Evolutionary conservation across 2,113 vertebrate genomes (phyloP), one percentile per base, ranked within the genome.

Genomic region (Corvus cornix): DNA sequence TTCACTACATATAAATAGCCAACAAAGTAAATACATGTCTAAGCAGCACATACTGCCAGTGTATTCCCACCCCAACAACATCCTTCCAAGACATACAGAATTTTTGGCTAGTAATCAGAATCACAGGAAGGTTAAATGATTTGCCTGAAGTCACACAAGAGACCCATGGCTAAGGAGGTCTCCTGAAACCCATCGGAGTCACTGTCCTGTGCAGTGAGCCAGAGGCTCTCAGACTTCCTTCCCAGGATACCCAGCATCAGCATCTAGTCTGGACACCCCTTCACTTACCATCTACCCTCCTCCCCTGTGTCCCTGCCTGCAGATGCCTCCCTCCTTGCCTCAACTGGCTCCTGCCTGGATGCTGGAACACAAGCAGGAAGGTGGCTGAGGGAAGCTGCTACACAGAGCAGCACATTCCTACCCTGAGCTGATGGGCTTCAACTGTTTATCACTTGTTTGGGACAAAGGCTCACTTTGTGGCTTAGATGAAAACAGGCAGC

Each of bases 401-500:
- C 22, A 10, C 0, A 0, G 63, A 84, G 22, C 63, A 92, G 53
- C 46, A 30, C 0, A 3, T 11, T 66, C 13, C 35, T 26, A 2
- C 33, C 17, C 41, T 46, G 53, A 87, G 44, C 23, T 85, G 75
- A 59, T 39, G 31, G 64, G 23, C 33, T 83, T 75, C 35, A 51
- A 77, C 3, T 67, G 43, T 15, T 2, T 48, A 33, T 39, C 20
- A 16, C 27, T 59, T 70, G 3, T 48, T 41, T 60, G 48, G 23
- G 48, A 41, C 41, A 62, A 80, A 16, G 17, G 10, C 11, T 80
- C 13, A 22, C 19, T 60, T 66, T 48, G 30, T n/a, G n/a, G 22
- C 37, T 60, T 26, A 48, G 28, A 70, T 22, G 24, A 56, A 67
- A 70, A 78, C 2, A 31, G n/a, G 11, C 5, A 81, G 30, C n/a